Conservation (phyloP, 2,888 invertebrate species). For the Galeruca laticollis region DNA sequence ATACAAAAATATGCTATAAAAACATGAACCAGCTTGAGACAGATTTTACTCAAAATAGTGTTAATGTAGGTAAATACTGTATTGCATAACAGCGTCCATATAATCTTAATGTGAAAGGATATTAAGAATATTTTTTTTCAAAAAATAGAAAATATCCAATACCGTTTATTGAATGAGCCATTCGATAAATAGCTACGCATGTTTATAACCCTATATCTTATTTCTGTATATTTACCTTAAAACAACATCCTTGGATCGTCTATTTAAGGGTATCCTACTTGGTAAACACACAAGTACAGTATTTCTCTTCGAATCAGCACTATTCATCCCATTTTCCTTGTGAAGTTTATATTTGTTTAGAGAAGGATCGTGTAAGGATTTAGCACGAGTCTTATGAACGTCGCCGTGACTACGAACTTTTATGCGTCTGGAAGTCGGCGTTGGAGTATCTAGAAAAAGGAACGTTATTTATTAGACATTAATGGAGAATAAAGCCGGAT, state of each 20-base stretch:
- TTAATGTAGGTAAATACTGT: no score
- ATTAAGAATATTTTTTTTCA: no score
- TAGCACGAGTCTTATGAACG: constrained; percentile 32
- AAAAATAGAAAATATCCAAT: no score
- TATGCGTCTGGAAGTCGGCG: constrained; percentile 39
- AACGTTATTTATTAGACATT: constrained; percentile 25
- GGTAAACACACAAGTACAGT: constrained; percentile 19
- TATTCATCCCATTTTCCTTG: constrained; percentile 35
- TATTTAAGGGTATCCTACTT: constrained; percentile 27
- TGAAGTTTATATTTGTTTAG: constrained; percentile 42
- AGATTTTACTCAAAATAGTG: no score
- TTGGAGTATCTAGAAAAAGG: constrained; percentile 6
- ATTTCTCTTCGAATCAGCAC: constrained; percentile 31
- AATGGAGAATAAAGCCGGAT: constrained; percentile 12
- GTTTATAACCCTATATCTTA: neutral
- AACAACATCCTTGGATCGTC: constrained; percentile 18
- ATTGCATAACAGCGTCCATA: no score
- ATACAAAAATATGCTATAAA: no score
- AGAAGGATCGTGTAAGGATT: constrained; percentile 36
- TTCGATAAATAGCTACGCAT: no score
- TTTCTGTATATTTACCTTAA: constrained; percentile 22
- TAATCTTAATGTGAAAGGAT: no score
- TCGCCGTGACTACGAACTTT: constrained; percentile 40
- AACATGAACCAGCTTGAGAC: no score
- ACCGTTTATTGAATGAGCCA: no score